Evolutionary conservation across 2,113 vertebrate species (phyloP).

Genomic region (Urocolius indicus): DNA sequence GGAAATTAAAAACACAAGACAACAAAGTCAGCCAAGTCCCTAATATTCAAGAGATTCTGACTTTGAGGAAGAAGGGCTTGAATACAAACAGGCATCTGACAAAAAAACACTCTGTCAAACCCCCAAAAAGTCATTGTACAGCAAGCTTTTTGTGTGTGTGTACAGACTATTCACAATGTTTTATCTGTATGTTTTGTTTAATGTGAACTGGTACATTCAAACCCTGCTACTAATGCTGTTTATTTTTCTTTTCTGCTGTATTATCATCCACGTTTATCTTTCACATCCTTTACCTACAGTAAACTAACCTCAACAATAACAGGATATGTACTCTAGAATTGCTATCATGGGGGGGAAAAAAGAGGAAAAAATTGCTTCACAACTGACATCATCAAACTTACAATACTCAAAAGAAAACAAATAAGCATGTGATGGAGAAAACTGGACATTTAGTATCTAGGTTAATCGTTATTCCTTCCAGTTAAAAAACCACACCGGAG

Average conservation of each 20-base stretch:
- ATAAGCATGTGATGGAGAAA: neutral
- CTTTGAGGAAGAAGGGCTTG: neutral
- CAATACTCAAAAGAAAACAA: neutral
- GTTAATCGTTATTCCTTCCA: neutral
- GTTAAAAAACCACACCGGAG: neutral
- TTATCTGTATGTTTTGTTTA: neutral
- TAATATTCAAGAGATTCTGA: neutral
- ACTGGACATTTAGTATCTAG: neutral
- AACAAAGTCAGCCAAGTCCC: neutral
- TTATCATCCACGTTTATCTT: neutral
- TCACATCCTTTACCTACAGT: neutral
- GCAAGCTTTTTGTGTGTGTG: neutral
- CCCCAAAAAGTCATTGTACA: neutral
- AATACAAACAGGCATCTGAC: neutral
- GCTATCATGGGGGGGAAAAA: neutral
- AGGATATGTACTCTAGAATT: neutral
- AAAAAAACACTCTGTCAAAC: neutral
- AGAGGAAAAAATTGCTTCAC: neutral
- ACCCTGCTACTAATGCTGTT: neutral
- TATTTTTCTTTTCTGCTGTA: conserved; percentile 18
- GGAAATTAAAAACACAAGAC: neutral
- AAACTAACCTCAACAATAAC: neutral
- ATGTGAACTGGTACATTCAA: neutral
- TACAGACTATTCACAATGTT: neutral
- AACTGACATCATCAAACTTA: neutral